Evolutionary conservation across 2,113 vertebrate species (phyloP).

Genomic region (Labeo rohita): DNA sequence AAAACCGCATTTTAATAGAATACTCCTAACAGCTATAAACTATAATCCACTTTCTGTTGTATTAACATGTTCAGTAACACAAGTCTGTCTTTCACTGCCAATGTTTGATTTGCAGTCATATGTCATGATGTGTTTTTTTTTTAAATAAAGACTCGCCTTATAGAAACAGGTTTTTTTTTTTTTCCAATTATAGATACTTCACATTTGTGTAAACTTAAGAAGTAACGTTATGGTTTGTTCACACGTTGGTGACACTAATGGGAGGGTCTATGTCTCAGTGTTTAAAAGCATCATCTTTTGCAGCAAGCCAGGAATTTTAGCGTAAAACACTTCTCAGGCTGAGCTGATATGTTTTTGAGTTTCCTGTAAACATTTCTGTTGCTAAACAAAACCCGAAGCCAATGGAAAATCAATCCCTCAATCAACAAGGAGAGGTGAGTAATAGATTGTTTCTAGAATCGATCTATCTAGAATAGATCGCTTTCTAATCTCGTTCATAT

Average conservation of each 20-base stretch:
- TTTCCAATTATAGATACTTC: background rate
- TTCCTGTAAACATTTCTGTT: background rate
- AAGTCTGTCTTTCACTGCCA: background rate
- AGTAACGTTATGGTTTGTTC: background rate
- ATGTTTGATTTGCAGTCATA: background rate
- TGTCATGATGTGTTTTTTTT: background rate
- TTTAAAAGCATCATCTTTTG: constrained; percentile 1
- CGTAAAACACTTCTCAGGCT: background rate
- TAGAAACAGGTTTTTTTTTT: background rate
- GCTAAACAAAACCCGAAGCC: background rate
- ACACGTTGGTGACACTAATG: background rate
- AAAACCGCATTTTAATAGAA: background rate
- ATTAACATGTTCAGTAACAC: background rate
- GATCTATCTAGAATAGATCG: too few species aligned
- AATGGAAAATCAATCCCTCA: background rate
- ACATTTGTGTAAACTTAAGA: background rate
- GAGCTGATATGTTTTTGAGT: background rate
- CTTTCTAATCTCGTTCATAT: background rate
- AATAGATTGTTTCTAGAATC: background rate
- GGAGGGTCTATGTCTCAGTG: background rate
- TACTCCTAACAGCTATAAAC: background rate
- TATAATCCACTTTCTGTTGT: background rate
- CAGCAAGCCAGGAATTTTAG: background rate
- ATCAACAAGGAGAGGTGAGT: background rate
- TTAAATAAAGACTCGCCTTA: background rate